A percentile compares a stretch with the other conserved stretches of the same genome.
Conservation (phyloP, 2,888 invertebrate genomes). For the Acrobasis suavella region DNA sequence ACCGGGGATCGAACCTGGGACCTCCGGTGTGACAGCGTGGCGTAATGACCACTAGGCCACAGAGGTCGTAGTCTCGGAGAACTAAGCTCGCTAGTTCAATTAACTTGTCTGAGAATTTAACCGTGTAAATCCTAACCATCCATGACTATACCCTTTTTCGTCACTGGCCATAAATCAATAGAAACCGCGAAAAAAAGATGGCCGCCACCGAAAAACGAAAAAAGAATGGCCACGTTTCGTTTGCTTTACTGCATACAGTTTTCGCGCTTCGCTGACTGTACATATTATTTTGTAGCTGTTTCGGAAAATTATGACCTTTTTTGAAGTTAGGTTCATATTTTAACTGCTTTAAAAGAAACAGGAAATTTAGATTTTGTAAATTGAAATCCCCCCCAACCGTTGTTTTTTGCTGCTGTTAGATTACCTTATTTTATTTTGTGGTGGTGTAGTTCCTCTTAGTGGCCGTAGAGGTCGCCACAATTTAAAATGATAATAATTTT, state of each 20-base stretch:
- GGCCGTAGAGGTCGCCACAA: no score
- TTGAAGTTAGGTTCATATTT: neutral
- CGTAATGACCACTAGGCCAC: no score
- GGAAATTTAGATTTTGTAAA: no score
- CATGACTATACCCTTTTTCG: constrained; percentile 8
- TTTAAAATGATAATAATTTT: no score
- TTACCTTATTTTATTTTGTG: no score
- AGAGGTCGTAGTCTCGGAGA: no score
- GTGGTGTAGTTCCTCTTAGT: no score
- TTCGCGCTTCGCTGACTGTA: constrained; percentile 21
- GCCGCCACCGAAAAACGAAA: constrained; percentile 25
- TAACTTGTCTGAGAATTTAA: neutral
- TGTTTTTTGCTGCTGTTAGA: no score
- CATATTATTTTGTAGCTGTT: constrained; percentile 15
- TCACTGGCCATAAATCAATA: constrained; percentile 28
- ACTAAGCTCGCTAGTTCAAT: neutral
- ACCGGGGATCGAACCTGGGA: no score
- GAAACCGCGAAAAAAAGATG: constrained; percentile 23
- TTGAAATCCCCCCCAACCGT: no score
- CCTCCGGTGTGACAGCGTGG: no score
- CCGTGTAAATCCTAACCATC: neutral
- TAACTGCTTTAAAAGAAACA: no score
- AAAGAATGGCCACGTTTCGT: constrained; percentile 24
- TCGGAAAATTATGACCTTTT: constrained; percentile 1
- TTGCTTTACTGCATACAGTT: constrained; percentile 27